These are phyloP conservation scores for Gerris buenoi DNA, from an alignment of 1,140 invertebrate genomes.

Conservation along the genomic window DNA sequence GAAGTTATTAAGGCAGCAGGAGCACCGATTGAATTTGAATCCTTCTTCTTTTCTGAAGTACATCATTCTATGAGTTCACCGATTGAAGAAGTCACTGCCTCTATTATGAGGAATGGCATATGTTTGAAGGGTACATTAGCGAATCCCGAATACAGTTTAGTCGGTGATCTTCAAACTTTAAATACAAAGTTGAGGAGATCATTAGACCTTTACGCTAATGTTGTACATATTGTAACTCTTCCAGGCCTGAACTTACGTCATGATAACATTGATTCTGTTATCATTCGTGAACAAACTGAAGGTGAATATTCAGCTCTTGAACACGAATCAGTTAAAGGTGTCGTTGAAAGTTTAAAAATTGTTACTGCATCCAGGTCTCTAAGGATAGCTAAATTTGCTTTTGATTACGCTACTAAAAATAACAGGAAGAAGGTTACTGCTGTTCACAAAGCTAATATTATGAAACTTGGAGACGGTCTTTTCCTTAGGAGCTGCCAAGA, in stretches of 20 bases:
- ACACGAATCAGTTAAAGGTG: constrained; percentile 78
- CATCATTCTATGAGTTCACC: constrained; percentile 79
- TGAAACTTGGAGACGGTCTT: constrained; percentile 95
- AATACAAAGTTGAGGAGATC: constrained; percentile 90
- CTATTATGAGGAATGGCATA: constrained; percentile 79
- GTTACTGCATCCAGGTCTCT: constrained; percentile 82
- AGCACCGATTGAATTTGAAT: constrained; percentile 79
- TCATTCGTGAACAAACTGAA: constrained; percentile 96
- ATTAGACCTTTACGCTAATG: constrained; percentile 92
- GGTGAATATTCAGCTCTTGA: constrained; percentile 96
- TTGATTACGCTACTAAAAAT: constrained; percentile 95
- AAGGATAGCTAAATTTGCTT: constrained; percentile 96
- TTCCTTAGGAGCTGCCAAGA: constrained; percentile 81
- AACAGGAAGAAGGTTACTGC: constrained; percentile 87
- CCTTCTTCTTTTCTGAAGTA: constrained; percentile 78
- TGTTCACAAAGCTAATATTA: constrained; percentile 98
- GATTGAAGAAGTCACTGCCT: constrained; percentile 77
- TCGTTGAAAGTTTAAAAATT: constrained; percentile 96
- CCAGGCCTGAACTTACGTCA: constrained; percentile 86
- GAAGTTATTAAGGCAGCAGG: constrained; percentile 81
- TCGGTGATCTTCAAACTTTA: constrained; percentile 79
- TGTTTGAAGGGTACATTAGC: constrained; percentile 94
- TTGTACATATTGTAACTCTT: constrained; percentile 87
- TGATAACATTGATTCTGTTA: constrained; percentile 83
- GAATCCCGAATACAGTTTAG: constrained; percentile 74